Conservation (phyloP, 2,113 vertebrate species). For the Prunella fulvescens region DNA sequence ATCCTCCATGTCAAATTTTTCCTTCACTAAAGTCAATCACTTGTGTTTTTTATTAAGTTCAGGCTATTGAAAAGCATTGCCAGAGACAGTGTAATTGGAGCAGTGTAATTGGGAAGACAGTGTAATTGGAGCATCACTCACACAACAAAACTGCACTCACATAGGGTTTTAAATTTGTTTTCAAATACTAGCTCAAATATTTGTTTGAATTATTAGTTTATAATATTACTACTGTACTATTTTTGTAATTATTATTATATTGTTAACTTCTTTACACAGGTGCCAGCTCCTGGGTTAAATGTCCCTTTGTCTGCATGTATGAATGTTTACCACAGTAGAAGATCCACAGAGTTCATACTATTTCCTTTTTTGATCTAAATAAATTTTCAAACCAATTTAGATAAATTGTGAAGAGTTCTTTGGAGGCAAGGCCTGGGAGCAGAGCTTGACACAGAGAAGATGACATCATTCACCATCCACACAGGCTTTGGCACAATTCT, state of each 20-base stretch:
- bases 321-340: neutral
- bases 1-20: neutral
- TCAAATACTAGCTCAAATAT: neutral
- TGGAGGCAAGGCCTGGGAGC: neutral
- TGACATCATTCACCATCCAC: neutral
- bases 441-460: neutral
- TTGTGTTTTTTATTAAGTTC: neutral
- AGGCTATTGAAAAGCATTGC: neutral
- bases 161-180: neutral
- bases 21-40: neutral
- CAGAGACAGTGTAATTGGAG: rapidly evolving
- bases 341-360: neutral
- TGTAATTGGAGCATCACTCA: neutral
- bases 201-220: neutral
- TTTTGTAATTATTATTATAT: neutral
- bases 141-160: neutral
- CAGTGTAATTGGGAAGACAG: neutral
- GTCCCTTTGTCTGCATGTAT: neutral
- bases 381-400: neutral
- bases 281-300: neutral
- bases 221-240: neutral
- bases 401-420: neutral
- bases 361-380: neutral
- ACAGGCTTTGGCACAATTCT: neutral
- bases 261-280: neutral